A percentile compares a stretch with the other conserved stretches of the same genome.
phyloP scores from a whole-genome alignment of 2,797 vertebrate species.

The Saxicola maurus region DNA sequence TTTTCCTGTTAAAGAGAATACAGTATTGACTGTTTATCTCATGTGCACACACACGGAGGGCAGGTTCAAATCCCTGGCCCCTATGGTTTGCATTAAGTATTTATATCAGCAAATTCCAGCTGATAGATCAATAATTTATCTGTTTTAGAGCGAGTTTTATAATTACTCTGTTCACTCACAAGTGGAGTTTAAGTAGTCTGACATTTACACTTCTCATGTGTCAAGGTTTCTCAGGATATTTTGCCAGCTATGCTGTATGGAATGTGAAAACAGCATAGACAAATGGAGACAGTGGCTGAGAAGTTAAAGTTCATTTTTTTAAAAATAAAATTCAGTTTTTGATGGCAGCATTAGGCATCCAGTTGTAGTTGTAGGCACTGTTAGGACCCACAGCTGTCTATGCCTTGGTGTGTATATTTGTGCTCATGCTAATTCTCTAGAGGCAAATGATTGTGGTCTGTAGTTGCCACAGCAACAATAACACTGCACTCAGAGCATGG shows the following conservation, averaged over 20 bases:
- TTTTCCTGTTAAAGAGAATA: not conserved
- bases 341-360: not conserved
- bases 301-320: not conserved
- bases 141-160: not conserved
- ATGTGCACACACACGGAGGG: fast-evolving
- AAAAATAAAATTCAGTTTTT: not conserved
- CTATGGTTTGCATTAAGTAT: not conserved
- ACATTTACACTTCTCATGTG: not conserved
- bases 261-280: not conserved
- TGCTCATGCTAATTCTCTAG: not conserved
- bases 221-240: not conserved
- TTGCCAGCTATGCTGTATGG: not conserved
- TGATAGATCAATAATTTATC: not conserved
- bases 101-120: not conserved
- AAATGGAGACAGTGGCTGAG: not conserved
- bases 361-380: not conserved
- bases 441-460: not conserved
- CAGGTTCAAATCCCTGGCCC: not conserved
- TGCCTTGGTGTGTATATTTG: not conserved
- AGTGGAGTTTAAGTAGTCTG: not conserved
- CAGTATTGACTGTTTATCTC: not conserved
- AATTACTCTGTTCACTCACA: not conserved
- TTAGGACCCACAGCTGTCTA: not conserved
- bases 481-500: not conserved
- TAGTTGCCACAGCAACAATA: constrained; percentile 29